These are phyloP conservation scores for Actias luna DNA, from an alignment of 2,888 invertebrate genomes.

Conservation along the genomic window DNA sequence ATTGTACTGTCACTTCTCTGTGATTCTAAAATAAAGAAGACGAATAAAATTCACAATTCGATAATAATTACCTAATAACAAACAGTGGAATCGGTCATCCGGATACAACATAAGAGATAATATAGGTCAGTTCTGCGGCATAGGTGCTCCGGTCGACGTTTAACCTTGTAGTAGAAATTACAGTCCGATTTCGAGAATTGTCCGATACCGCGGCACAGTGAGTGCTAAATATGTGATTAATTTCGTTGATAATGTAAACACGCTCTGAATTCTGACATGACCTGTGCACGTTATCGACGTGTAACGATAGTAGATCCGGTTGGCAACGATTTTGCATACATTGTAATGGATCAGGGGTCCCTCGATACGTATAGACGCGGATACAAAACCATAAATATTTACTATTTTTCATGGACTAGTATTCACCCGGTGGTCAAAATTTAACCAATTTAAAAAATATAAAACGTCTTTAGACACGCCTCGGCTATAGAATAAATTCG, in stretches of 20 bases:
- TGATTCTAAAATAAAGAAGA: too few species aligned
- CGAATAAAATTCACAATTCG: too few species aligned
- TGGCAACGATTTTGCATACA: slow-evolving; percentile 46
- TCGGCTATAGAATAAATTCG: too few species aligned
- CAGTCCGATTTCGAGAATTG: background rate
- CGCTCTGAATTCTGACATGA: slow-evolving; percentile 33
- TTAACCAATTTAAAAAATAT: too few species aligned
- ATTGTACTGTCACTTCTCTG: too few species aligned
- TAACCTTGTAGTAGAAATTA: background rate
- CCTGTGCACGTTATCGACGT: slow-evolving; percentile 44
- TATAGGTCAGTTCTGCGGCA: slow-evolving; percentile 10
- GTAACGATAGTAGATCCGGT: slow-evolving; percentile 49
- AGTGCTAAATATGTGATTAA: slow-evolving; percentile 8
- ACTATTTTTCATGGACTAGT: too few species aligned
- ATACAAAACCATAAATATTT: background rate
- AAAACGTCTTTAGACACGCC: too few species aligned
- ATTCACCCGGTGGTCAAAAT: too few species aligned
- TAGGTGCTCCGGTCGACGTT: background rate
- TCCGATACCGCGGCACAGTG: background rate
- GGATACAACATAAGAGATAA: slow-evolving; percentile 1
- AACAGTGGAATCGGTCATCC: too few species aligned
- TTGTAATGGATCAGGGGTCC: slow-evolving; percentile 33
- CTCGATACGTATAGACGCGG: background rate
- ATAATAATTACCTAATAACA: too few species aligned
- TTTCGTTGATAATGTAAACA: slow-evolving; percentile 6